These are phyloP conservation scores for Troilus luridus DNA, from an alignment of 2,888 invertebrate species.

Conservation along the genomic window DNA sequence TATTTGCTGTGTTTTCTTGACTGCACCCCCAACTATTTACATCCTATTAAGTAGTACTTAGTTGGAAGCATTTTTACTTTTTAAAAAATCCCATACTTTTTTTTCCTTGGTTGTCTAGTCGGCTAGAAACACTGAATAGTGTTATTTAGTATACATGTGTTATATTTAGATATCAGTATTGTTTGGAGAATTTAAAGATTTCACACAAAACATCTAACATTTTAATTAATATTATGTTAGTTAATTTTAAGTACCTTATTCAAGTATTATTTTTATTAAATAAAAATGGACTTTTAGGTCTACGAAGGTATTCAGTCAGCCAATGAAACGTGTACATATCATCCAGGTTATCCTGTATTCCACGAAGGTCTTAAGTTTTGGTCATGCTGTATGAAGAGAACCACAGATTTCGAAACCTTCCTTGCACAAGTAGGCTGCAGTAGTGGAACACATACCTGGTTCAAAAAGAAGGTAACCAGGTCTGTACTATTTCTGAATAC, in stretches of 20 bases:
- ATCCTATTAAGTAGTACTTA: too few relatives aligned
- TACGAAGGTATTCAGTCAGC: slow-evolving; percentile 80
- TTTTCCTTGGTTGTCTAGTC: too few relatives aligned
- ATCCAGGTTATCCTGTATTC: slow-evolving; percentile 92
- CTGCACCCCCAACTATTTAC: too few relatives aligned
- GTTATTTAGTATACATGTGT: too few relatives aligned
- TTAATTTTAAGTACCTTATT: neutral
- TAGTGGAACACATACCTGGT: slow-evolving; percentile 89
- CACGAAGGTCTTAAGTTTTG: slow-evolving; percentile 98
- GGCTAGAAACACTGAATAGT: too few relatives aligned
- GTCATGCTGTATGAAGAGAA: slow-evolving; percentile 95
- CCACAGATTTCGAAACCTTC: slow-evolving; percentile 94
- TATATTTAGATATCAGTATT: too few relatives aligned
- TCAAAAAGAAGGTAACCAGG: slow-evolving; percentile 75
- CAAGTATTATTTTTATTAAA: neutral
- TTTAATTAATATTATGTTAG: too few relatives aligned
- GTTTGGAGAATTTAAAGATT: too few relatives aligned
- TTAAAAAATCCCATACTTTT: too few relatives aligned
- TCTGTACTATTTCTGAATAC: neutral
- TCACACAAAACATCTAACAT: too few relatives aligned
- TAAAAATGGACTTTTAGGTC: slow-evolving; percentile 66
- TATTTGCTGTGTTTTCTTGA: too few relatives aligned
- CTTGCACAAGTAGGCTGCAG: slow-evolving; percentile 93
- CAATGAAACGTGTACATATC: slow-evolving; percentile 79
- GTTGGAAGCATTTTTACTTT: too few relatives aligned